Evolutionary conservation across 2,888 invertebrate species (phyloP), one percentile per base, ranked within the genome.

Genomic region (Sicus ferrugineus): DNA sequence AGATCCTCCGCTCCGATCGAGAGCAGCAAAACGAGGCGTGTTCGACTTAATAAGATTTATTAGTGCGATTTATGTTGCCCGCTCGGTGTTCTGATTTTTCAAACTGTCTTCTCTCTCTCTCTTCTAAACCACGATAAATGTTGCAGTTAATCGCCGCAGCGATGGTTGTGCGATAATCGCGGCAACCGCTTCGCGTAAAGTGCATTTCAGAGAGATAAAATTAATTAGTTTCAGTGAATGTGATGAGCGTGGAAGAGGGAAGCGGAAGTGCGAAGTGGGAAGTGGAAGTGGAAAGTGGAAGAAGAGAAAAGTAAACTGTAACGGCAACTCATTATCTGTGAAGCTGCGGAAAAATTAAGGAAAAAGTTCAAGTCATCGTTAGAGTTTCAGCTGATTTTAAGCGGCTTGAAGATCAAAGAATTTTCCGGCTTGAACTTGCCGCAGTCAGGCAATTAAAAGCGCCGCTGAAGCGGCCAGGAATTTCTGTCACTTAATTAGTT

Each of bases 1-100:
- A 68, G 46, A 68, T 62, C 65, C 59, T 56, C 59, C 63, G 65
- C 61, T 48, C 69, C 73, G 73, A 19, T 42, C 14, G 6, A 61
- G 61, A 61, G 23, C n/a, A n/a, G n/a, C 34, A 30, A 34, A 16
- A n/a, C 16, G 16, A 26, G 65, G 34, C 52, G 52, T 52, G 34
- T 52, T 34, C 38, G 23, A 23, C 54, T 16, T 65, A 65, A 65
- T 54, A 65, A 65, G 65, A 65, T 65, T 65, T 67, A 67, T 67
- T 67, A 67, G 59, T 42, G 14, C 46, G 46, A 58, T 59, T 67
- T 59, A 59, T 42, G 28, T 30, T 48, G 28, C 21, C n/a, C n/a
- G n/a, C n/a, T n/a, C n/a, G n/a, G n/a, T n/a, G n/a, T n/a, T 23
- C 48, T 59, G 23, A 42, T 42, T 42, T n/a, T 31, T 58, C 5